These are phyloP conservation scores for Drosophila dunni DNA, from an alignment of 1,140 invertebrate species.

Conservation along the genomic window DNA sequence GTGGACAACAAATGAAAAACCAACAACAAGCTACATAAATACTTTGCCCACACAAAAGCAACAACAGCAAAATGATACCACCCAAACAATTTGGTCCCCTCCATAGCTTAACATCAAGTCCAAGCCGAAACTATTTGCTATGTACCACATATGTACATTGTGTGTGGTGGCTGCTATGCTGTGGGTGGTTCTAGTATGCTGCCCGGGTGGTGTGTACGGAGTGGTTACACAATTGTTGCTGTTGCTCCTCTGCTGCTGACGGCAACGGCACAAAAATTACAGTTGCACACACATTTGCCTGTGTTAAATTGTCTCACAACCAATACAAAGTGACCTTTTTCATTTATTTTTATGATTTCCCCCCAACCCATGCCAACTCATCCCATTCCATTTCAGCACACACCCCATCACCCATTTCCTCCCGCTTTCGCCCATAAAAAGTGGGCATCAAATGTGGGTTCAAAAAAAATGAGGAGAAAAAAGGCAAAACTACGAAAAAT, in stretches of 20 bases:
- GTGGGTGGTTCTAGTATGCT: constrained; percentile 1
- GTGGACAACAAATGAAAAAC: constrained; percentile 65
- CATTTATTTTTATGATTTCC: constrained; percentile 78
- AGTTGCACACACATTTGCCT: constrained; percentile 79
- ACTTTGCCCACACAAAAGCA: constrained; percentile 56
- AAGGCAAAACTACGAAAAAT: constrained; percentile 30
- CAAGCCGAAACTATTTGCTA: constrained; percentile 73
- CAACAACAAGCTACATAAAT: constrained; percentile 68
- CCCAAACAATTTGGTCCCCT: constrained; percentile 40
- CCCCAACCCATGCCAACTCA: constrained; percentile 5
- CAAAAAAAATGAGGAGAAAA: constrained; percentile 12
- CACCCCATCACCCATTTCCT: not conserved
- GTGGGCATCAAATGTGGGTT: constrained; percentile 56
- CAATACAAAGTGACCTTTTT: constrained; percentile 81
- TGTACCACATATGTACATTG: constrained; percentile 50
- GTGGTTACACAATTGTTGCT: constrained; percentile 55
- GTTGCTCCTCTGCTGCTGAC: constrained; percentile 3
- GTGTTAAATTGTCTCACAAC: constrained; percentile 80
- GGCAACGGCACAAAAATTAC: constrained; percentile 71
- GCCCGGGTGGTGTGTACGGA: not conserved
- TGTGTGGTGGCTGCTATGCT: constrained; percentile 18
- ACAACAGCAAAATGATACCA: constrained; percentile 42
- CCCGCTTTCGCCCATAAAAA: constrained; percentile 55
- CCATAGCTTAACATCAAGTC: constrained; percentile 38
- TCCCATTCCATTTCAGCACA: too few species aligned